phyloP scores from a whole-genome alignment of 2,113 vertebrate genomes.

The Pelodiscus sinensis region DNA sequence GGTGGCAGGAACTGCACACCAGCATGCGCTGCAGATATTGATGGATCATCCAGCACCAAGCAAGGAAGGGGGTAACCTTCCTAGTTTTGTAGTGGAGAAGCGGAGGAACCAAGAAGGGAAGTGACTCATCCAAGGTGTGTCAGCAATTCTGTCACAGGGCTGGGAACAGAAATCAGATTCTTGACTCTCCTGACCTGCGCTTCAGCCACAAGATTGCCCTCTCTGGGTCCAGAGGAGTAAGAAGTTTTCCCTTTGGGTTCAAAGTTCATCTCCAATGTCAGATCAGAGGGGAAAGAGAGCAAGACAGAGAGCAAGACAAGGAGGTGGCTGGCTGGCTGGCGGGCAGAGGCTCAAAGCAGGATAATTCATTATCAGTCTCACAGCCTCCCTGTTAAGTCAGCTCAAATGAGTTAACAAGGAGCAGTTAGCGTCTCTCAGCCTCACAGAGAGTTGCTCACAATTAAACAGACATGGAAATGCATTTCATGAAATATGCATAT shows the following conservation, averaged over 20 bases:
- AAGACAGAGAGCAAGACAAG: background rate
- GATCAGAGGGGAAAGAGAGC: background rate
- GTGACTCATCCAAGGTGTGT: background rate
- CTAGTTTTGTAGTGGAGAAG: background rate
- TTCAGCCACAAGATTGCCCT: background rate
- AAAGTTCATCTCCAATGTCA: background rate
- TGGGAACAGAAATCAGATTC: background rate
- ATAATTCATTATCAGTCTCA: background rate
- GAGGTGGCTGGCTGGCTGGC: background rate
- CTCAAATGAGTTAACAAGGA: slow-evolving; percentile 18
- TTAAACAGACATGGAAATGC: slow-evolving; percentile 71
- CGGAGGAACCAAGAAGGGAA: background rate
- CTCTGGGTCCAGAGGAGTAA: background rate
- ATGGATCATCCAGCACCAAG: background rate
- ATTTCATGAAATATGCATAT: slow-evolving; percentile 75
- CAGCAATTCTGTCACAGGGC: accelerated
- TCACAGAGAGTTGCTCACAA: slow-evolving; percentile 42
- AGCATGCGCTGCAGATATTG: background rate
- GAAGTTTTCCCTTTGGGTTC: background rate
- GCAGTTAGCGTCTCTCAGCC: slow-evolving; percentile 16
- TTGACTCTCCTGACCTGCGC: background rate
- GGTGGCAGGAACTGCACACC: background rate
- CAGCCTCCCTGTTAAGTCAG: background rate
- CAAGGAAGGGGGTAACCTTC: background rate
- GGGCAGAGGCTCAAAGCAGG: background rate